phyloP scores from a whole-genome alignment of 1,140 invertebrate genomes.

The Ostrea denselamellosa region DNA sequence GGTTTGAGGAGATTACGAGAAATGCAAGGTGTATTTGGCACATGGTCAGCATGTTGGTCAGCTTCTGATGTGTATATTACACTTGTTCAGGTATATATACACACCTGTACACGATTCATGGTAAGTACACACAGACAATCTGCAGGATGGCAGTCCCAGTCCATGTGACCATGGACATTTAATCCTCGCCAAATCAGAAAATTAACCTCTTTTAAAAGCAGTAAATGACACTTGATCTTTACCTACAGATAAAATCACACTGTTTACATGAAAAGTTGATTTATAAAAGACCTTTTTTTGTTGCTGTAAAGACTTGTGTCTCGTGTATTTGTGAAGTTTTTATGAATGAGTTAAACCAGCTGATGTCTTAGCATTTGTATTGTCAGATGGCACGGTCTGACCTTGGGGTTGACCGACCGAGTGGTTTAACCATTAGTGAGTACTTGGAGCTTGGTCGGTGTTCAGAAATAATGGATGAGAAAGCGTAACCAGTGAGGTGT shows the following conservation, averaged over 20 bases:
- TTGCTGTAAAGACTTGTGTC: not conserved
- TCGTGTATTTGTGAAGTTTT: not conserved
- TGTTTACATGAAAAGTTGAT: constrained; percentile 34
- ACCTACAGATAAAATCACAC: constrained; percentile 9
- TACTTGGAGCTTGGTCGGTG: not conserved
- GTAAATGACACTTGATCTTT: constrained; percentile 17
- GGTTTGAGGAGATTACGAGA: not conserved
- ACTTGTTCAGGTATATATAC: constrained; percentile 14
- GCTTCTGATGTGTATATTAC: not conserved
- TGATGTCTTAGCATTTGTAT: not conserved
- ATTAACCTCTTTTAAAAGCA: constrained; percentile 10
- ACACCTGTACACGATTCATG: not conserved
- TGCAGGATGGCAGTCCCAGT: not conserved
- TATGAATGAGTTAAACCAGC: constrained; percentile 9
- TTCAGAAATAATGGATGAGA: constrained; percentile 33
- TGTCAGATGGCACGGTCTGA: constrained; percentile 1
- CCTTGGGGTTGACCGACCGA: not conserved
- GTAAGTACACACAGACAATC: not conserved
- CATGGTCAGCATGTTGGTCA: constrained; percentile 18
- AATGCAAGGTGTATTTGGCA: not conserved
- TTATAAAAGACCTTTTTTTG: constrained; percentile 2
- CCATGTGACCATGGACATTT: constrained; percentile 18
- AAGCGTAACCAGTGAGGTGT: not conserved
- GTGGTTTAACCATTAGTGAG: constrained; percentile 23
- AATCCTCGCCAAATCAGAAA: not conserved